Evolutionary conservation across 2,797 vertebrate genomes (phyloP), one percentile per base, ranked within the genome.

Genomic region (Sternotherus odoratus): DNA sequence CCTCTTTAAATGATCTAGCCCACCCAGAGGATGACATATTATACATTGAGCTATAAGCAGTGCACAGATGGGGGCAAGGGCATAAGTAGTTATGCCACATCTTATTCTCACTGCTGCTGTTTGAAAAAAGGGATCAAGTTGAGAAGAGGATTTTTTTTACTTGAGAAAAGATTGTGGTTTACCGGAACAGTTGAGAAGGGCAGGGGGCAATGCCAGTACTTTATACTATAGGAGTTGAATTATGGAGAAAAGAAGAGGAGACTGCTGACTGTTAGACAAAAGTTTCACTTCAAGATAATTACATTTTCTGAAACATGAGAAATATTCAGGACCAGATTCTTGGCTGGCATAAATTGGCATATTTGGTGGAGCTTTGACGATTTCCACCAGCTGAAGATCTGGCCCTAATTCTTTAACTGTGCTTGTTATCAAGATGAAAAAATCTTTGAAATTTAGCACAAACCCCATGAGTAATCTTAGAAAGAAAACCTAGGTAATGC

Each of bases 391-490:
- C 3, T 86, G 28, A 89, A 79, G 39, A 78, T 17, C 13, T 75
- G 49, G 8, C 23, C 28, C 51, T 85, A 24, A 83, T n/a, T 79
- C 50, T 91, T 79, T 66, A 69, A 28, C 66, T 91, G 23, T 43
- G 28, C 19, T 91, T 60, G 53, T 6, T 77, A 8, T 81, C 53
- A 23, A 46, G 24, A 48, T 79, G 91, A 92, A 82, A 39, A 94
- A 87, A 82, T 33, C 75, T 95, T 72, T 90, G 94, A 96, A 97
- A 95, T 56, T 39, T 77, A 92, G 19, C 5, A 80, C 53, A 85
- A 93, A 84, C 21, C 48, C 10, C 60, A 26, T 30, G 50, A 89
- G 23, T 91, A 94, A 96, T 88, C 75, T 95, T 39, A 85, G 92
- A 80, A 92, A 93, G 39, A 93, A 93, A 96, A 90, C 43, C 87